Evolutionary conservation across 1,140 invertebrate species (phyloP).

Genomic region (Drosophila subpulchrella): DNA sequence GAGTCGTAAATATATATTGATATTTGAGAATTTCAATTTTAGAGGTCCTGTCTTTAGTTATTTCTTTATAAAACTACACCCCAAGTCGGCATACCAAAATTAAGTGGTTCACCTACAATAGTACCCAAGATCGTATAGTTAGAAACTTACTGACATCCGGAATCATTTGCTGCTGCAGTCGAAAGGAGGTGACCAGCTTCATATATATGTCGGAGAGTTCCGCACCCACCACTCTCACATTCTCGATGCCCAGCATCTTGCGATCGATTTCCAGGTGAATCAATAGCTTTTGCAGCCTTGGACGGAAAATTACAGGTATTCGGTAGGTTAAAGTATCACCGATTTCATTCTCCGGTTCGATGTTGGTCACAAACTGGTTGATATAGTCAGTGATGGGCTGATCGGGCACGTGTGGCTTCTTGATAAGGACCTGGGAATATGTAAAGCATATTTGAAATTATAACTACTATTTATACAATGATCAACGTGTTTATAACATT

Average conservation of each 20-base stretch:
- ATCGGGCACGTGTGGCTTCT: conserved; percentile 62
- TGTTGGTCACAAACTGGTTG: conserved; percentile 30
- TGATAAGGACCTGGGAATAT: conserved; percentile 51
- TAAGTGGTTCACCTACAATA: neutral
- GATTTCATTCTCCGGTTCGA: conserved; percentile 69
- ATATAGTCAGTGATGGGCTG: conserved; percentile 68
- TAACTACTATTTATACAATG: too few species aligned
- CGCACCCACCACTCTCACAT: conserved; percentile 60
- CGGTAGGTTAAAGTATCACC: conserved; percentile 67
- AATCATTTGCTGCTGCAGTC: conserved; percentile 62
- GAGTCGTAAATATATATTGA: neutral
- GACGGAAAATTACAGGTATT: conserved; percentile 23
- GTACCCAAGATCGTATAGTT: neutral
- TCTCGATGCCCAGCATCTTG: conserved; percentile 65
- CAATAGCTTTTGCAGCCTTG: conserved; percentile 56
- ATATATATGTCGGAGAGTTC: conserved; percentile 73
- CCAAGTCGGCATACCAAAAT: too few species aligned
- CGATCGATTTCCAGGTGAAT: conserved; percentile 71
- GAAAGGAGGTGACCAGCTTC: conserved; percentile 62
- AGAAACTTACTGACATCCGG: conserved; percentile 68
- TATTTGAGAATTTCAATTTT: too few species aligned
- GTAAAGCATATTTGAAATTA: neutral
- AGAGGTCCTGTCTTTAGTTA: neutral
- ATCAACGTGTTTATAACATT: too few species aligned
- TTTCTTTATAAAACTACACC: too few species aligned